Percentiles rank a stretch among this genome's conserved stretches.
Conservation (phyloP, 2,797 vertebrate species). For the Phoeniculus purpureus region DNA sequence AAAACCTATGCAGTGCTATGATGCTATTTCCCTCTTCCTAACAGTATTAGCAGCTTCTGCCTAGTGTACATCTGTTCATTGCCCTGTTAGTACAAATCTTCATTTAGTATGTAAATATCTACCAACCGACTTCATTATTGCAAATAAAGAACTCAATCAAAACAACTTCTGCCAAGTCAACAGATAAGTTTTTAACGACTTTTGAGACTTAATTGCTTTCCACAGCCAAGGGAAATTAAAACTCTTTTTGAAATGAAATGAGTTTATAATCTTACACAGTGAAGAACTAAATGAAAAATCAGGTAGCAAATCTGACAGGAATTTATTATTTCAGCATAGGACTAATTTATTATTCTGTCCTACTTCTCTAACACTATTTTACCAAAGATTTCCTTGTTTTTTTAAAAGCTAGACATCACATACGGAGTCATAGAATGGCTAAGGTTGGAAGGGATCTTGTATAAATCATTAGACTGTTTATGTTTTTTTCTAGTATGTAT, state of each 20-base stretch:
- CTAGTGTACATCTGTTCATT: not conserved
- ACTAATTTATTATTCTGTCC: not conserved
- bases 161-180: constrained; percentile 4
- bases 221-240: constrained; percentile 25
- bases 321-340: not conserved
- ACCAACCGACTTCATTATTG: not conserved
- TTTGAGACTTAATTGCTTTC: constrained; percentile 37
- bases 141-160: not conserved
- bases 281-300: constrained; percentile 46
- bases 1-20: not conserved
- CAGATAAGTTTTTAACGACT: constrained; percentile 16
- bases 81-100: not conserved
- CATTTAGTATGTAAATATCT: not conserved
- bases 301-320: not conserved
- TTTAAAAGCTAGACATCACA: not conserved
- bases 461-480: not conserved
- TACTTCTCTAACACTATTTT: not conserved
- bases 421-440: too few relatives aligned
- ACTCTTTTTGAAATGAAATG: constrained; percentile 6
- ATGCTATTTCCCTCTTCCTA: not conserved
- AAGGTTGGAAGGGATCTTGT: too few relatives aligned
- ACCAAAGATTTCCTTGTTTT: not conserved
- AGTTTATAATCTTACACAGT: not conserved
- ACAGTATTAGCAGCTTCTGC: not conserved
- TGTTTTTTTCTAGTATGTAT: not conserved